Percentiles rank a stretch among this genome's conserved stretches.
These are phyloP conservation scores for Lymantria dispar DNA, from an alignment of 2,888 invertebrate species.

Conservation along the genomic window DNA sequence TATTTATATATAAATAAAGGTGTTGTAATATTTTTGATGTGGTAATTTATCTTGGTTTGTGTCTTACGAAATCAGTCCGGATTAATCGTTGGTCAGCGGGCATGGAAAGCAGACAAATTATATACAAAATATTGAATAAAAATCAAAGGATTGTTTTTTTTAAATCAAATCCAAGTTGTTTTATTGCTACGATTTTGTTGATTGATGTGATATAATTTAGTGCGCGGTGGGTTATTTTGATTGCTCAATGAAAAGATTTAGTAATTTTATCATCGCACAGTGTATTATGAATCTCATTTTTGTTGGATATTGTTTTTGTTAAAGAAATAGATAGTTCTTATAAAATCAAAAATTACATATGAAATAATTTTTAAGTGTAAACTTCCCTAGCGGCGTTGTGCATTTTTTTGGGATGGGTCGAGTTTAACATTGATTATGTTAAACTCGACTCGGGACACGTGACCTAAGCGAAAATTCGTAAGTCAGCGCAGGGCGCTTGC, in stretches of 20 bases:
- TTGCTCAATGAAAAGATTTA: not conserved
- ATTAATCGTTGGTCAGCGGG: conserved; percentile 66
- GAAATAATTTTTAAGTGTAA: too few relatives aligned
- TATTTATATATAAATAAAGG: conserved; percentile 10
- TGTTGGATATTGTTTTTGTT: too few relatives aligned
- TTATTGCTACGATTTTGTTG: conserved; percentile 23
- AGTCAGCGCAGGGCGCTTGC: too few relatives aligned
- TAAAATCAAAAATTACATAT: too few relatives aligned
- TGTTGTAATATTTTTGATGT: not conserved
- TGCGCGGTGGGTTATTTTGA: not conserved
- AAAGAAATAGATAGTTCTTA: too few relatives aligned
- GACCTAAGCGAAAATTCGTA: too few relatives aligned
- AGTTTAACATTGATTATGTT: too few relatives aligned
- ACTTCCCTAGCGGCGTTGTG: too few relatives aligned
- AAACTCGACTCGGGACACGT: too few relatives aligned
- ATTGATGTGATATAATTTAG: conserved; percentile 9
- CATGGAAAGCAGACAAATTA: conserved; percentile 72
- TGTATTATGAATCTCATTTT: too few relatives aligned
- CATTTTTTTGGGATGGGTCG: too few relatives aligned
- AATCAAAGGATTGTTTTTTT: conserved; percentile 50
- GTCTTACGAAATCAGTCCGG: conserved; percentile 65
- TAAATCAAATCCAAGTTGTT: conserved; percentile 40
- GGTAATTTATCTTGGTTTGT: conserved; percentile 19
- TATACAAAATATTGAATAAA: conserved; percentile 67
- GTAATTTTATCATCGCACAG: not conserved